Evolutionary conservation across 1,140 invertebrate species (phyloP).

Genomic region (Stegodyphus mimosarum): DNA sequence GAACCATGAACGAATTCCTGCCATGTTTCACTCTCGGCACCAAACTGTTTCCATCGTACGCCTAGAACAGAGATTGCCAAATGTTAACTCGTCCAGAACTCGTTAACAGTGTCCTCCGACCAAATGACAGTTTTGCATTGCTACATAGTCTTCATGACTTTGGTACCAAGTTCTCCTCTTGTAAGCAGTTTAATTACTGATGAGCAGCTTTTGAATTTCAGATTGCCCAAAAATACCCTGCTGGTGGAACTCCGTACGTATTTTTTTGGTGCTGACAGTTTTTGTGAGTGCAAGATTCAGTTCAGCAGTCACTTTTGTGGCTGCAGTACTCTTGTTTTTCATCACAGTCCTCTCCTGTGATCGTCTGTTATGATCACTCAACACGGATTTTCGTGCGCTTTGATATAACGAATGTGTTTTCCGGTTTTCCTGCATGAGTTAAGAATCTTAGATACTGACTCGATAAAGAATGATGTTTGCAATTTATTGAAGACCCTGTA

Average conservation of each 20-base stretch:
- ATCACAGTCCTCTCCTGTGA: neutral
- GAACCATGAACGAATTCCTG: too few species aligned
- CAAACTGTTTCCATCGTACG: too few species aligned
- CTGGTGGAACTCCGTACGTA: neutral
- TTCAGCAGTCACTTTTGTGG: neutral
- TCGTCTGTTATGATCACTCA: neutral
- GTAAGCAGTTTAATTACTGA: too few species aligned
- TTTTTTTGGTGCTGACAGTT: neutral
- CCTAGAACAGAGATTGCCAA: too few species aligned
- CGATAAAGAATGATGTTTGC: neutral
- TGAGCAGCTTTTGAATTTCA: neutral
- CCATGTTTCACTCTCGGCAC: too few species aligned
- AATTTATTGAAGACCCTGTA: neutral
- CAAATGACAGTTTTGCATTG: too few species aligned
- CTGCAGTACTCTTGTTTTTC: neutral
- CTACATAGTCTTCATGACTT: too few species aligned
- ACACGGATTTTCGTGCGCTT: neutral
- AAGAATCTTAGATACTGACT: neutral
- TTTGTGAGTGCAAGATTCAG: neutral
- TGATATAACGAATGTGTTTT: neutral
- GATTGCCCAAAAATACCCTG: neutral
- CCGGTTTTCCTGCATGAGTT: neutral
- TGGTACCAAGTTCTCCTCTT: too few species aligned
- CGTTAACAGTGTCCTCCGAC: too few species aligned
- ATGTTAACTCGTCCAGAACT: too few species aligned